Evolutionary conservation across 2,797 vertebrate species (phyloP).

Genomic region (Urosaurus nigricauda): DNA sequence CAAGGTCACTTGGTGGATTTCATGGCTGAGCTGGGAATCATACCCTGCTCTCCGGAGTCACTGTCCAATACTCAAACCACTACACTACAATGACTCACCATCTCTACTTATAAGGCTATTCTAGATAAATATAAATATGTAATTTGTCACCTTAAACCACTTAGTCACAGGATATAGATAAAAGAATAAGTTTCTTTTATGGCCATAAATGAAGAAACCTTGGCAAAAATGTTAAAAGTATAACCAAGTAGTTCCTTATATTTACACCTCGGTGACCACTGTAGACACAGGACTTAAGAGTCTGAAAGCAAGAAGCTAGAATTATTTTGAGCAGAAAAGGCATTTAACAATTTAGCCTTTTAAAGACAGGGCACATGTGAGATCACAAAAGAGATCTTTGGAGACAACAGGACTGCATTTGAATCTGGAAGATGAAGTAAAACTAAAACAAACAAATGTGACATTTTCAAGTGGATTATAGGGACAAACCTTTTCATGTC

Average conservation of each 20-base stretch:
- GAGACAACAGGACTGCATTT: too few relatives aligned
- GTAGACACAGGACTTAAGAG: neutral
- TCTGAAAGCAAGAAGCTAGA: neutral
- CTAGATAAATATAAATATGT: neutral
- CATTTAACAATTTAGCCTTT: constrained; percentile 5
- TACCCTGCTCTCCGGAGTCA: too few relatives aligned
- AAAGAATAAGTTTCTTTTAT: neutral
- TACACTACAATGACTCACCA: too few relatives aligned
- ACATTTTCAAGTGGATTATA: neutral
- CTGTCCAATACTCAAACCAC: too few relatives aligned
- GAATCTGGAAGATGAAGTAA: too few relatives aligned
- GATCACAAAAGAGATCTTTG: too few relatives aligned
- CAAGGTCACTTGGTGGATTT: too few relatives aligned
- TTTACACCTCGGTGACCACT: neutral
- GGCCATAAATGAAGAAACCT: constrained; percentile 15
- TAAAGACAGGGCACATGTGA: neutral
- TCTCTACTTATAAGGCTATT: neutral
- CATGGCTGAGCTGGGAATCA: too few relatives aligned
- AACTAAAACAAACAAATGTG: constrained; percentile 16
- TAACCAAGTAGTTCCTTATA: neutral
- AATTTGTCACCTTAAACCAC: neutral
- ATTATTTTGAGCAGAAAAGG: neutral
- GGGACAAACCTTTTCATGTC: constrained; percentile 3
- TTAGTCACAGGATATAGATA: neutral
- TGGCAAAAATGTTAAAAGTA: constrained; percentile 10